Conservation (phyloP, 1,140 invertebrate genomes). For the Coptotermes formosanus region DNA sequence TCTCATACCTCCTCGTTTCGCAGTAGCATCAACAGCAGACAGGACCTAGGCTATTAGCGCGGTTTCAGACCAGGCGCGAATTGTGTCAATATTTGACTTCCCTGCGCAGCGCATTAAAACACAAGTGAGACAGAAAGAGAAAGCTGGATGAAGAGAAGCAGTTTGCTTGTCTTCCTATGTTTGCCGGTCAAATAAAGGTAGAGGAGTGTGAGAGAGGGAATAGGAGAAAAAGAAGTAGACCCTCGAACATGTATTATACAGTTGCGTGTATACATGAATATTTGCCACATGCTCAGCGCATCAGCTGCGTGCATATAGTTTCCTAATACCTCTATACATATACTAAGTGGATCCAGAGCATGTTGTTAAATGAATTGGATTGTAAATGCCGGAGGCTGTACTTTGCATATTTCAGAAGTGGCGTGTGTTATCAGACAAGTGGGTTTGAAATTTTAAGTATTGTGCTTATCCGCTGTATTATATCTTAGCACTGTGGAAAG, state of each 20-base stretch:
- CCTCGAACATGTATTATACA: background rate
- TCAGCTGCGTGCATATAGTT: background rate
- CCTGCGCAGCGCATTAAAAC: constrained; percentile 27
- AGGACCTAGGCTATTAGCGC: constrained; percentile 33
- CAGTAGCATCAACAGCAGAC: background rate
- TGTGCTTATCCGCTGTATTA: too few relatives aligned
- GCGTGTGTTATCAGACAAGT: background rate
- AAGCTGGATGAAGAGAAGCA: constrained; percentile 24
- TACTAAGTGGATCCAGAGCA: background rate
- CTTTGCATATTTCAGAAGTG: background rate
- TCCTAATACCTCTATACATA: background rate
- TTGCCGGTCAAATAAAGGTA: constrained; percentile 22
- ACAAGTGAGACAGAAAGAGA: constrained; percentile 3
- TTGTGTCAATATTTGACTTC: constrained; percentile 34
- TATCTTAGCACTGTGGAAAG: too few relatives aligned
- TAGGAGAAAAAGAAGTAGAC: background rate
- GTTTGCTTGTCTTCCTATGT: constrained; percentile 31
- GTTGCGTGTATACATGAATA: background rate
- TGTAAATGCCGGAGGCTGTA: background rate
- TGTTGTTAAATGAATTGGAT: background rate
- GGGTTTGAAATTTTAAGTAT: background rate
- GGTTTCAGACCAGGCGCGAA: constrained; percentile 30
- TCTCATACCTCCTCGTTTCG: background rate
- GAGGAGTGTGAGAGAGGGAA: background rate
- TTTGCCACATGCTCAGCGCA: background rate